A percentile compares a stretch with the other conserved stretches of the same genome.
Conservation (phyloP, 2,113 vertebrate species). For the Pteruthius melanotis region DNA sequence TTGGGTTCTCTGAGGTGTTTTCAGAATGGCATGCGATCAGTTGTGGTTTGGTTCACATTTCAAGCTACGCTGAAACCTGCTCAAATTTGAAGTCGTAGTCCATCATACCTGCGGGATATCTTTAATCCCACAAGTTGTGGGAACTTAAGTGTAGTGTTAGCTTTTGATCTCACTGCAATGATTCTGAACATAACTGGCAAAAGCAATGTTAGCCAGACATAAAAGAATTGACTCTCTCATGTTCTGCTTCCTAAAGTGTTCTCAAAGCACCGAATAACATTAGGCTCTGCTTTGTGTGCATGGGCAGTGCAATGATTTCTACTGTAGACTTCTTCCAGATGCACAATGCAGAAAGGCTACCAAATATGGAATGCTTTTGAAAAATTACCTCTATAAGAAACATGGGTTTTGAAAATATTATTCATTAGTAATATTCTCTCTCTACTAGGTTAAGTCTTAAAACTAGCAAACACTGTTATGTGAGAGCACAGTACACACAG, state of each 20-base stretch:
- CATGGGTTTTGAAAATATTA: not conserved
- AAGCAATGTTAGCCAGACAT: conserved; percentile 59
- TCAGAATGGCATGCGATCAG: conserved; percentile 1
- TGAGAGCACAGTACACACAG: not conserved
- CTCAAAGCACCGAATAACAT: conserved; percentile 19
- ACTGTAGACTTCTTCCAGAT: not conserved
- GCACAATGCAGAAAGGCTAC: not conserved
- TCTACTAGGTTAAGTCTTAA: not conserved
- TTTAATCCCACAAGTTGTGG: conserved; percentile 60
- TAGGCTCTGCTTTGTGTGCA: not conserved
- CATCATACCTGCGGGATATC: conserved; percentile 53
- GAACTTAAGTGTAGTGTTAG: conserved; percentile 32
- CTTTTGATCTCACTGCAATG: conserved; percentile 69
- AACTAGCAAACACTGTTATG: not conserved
- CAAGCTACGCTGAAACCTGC: conserved; percentile 12
- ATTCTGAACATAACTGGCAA: conserved; percentile 49
- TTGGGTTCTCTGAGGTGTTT: not conserved
- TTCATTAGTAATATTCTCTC: not conserved
- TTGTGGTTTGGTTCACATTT: conserved; percentile 44
- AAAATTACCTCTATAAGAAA: not conserved
- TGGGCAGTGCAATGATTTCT: not conserved
- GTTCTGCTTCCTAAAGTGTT: conserved; percentile 55
- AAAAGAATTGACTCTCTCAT: conserved; percentile 58
- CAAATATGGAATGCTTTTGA: not conserved
- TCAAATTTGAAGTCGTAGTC: conserved; percentile 53